phyloP scores from a whole-genome alignment of 2,113 vertebrate genomes.

The Geococcyx californianus region DNA sequence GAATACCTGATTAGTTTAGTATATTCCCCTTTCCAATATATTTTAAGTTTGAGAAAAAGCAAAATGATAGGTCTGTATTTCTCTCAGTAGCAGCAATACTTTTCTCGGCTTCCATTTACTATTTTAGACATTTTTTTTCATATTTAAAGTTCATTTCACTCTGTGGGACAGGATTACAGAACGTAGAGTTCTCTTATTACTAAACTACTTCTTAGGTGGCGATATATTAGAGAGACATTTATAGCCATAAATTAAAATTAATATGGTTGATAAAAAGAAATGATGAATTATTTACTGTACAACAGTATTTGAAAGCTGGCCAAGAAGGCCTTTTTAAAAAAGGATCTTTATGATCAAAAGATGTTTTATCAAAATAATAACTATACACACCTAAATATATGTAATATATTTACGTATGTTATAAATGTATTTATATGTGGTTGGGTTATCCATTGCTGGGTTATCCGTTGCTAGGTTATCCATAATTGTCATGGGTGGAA shows the following conservation, averaged over 20 bases:
- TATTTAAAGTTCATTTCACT: neutral
- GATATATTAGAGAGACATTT: neutral
- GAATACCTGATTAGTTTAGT: neutral
- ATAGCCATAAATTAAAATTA: neutral
- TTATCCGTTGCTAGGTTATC: too few relatives aligned
- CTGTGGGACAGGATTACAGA: neutral
- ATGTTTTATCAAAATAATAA: neutral
- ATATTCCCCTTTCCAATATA: neutral
- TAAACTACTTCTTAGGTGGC: too few relatives aligned
- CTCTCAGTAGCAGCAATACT: neutral
- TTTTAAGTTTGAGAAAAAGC: neutral
- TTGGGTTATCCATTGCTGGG: neutral
- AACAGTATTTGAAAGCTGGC: neutral
- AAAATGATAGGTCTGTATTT: neutral
- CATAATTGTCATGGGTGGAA: neutral
- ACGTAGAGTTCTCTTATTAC: neutral
- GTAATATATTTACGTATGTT: neutral
- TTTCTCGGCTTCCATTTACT: neutral
- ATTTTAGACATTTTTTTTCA: neutral
- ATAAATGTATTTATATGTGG: neutral
- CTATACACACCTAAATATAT: neutral
- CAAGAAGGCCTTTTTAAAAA: neutral
- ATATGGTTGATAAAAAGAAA: neutral
- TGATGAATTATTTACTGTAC: neutral
- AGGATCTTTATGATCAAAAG: neutral